phyloP scores from a whole-genome alignment of 2,888 invertebrate genomes.

The Labia minor region DNA sequence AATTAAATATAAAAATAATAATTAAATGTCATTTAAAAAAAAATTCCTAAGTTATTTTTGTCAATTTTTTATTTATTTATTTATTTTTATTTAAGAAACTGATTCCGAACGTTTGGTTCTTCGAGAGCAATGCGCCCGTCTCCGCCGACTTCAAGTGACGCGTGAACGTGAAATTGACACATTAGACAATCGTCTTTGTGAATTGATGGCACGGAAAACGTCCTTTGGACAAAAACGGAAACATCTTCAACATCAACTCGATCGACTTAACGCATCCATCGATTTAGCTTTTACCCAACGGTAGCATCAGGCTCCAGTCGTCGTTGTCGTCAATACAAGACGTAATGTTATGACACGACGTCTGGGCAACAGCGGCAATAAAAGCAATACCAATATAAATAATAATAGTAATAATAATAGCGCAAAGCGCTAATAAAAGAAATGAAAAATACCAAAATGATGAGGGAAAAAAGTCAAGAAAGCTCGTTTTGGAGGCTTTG shows the following conservation, averaged over 20 bases:
- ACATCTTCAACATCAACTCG: constrained; percentile 25
- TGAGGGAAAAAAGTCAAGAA: background rate
- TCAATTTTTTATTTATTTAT: too few relatives aligned
- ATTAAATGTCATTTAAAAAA: too few relatives aligned
- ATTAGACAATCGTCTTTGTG: constrained; percentile 24
- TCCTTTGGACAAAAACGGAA: constrained; percentile 24
- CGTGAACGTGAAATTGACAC: constrained; percentile 24
- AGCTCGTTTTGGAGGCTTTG: background rate
- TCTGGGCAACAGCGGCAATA: background rate
- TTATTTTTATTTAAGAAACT: constrained; percentile 39
- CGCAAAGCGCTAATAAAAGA: background rate
- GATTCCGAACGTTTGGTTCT: constrained; percentile 40
- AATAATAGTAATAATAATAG: constrained; percentile 1
- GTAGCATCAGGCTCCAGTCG: background rate
- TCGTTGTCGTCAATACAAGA: constrained; percentile 1
- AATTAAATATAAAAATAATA: too few relatives aligned
- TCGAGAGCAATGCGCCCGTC: constrained; percentile 39
- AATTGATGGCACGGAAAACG: constrained; percentile 24
- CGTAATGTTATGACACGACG: background rate
- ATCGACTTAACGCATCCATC: constrained; percentile 24
- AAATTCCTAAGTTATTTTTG: too few relatives aligned
- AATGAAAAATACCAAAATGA: too few relatives aligned
- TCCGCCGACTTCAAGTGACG: constrained; percentile 28
- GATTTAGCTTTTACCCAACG: background rate
- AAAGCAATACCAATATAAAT: background rate